Conservation (phyloP, 2,888 invertebrate genomes). For the Hydrotaea diabolus region DNA sequence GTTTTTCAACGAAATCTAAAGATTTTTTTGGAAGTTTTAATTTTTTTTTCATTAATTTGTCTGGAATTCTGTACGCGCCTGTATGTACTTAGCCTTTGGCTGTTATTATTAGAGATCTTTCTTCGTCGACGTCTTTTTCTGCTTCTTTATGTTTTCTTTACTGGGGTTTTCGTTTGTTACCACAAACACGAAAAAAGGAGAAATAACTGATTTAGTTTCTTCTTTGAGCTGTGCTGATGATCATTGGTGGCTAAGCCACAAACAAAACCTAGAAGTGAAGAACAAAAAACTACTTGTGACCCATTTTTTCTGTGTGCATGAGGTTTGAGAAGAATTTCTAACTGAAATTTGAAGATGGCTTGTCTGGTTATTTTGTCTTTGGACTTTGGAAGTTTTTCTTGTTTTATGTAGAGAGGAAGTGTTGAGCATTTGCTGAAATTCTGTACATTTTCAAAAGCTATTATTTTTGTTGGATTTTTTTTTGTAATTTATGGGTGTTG, state of each 20-base stretch:
- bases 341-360: background rate
- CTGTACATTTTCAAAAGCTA: background rate
- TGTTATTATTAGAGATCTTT: slow-evolving; percentile 1
- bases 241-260: background rate
- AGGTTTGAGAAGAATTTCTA: slow-evolving; percentile 7
- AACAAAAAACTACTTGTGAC: background rate
- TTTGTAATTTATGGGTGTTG: background rate
- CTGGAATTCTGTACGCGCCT: background rate
- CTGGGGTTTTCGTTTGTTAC: background rate
- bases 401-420: background rate
- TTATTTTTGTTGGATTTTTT: background rate
- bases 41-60: background rate
- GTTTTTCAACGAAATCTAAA: background rate
- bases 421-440: background rate
- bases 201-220: background rate
- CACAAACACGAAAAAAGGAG: background rate
- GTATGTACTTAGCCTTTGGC: slow-evolving; percentile 14
- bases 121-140: background rate
- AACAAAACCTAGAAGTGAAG: background rate
- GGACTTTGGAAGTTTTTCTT: background rate
- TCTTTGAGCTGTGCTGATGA: background rate
- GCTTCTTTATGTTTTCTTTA: background rate
- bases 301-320: background rate
- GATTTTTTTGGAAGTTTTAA: background rate
- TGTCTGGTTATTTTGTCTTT: background rate